A percentile compares a stretch with the other conserved stretches of the same genome.
phyloP scores from a whole-genome alignment of 1,140 invertebrate genomes.

The Archegozetes longisetosus region DNA sequence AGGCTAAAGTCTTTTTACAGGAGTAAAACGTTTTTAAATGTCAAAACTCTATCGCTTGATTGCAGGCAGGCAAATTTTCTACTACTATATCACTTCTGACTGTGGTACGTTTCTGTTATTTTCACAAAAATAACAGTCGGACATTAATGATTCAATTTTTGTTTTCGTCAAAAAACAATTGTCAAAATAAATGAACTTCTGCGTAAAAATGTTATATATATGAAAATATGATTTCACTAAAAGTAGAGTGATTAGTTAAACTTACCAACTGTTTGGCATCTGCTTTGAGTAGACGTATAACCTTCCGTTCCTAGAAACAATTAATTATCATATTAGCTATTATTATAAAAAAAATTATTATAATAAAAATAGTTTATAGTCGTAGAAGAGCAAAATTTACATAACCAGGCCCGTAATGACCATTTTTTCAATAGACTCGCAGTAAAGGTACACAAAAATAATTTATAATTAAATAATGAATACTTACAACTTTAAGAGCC shows the following conservation, averaged over 20 bases:
- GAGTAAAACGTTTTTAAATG: too few species aligned
- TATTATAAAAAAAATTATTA: not conserved
- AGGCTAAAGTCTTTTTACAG: too few species aligned
- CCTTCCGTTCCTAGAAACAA: conserved; percentile 6
- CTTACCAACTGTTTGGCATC: conserved; percentile 8
- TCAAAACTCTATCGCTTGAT: too few species aligned
- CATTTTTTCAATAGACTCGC: too few species aligned
- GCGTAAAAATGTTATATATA: not conserved
- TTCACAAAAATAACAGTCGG: too few species aligned
- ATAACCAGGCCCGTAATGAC: too few species aligned
- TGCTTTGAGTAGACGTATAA: conserved; percentile 11
- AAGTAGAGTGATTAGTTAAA: not conserved
- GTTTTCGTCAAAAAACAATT: not conserved
- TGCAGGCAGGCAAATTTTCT: too few species aligned
- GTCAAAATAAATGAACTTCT: not conserved
- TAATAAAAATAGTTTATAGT: not conserved
- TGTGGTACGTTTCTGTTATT: too few species aligned
- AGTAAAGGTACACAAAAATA: not conserved
- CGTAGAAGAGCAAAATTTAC: not conserved
- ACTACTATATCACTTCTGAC: too few species aligned
- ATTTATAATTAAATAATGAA: not conserved
- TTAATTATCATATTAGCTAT: not conserved
- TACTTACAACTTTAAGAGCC: conserved; percentile 14
- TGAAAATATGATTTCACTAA: not conserved
- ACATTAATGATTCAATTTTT: too few species aligned